These are phyloP conservation scores for Semotilus atromaculatus DNA, from an alignment of 2,797 vertebrate genomes.

Conservation along the genomic window DNA sequence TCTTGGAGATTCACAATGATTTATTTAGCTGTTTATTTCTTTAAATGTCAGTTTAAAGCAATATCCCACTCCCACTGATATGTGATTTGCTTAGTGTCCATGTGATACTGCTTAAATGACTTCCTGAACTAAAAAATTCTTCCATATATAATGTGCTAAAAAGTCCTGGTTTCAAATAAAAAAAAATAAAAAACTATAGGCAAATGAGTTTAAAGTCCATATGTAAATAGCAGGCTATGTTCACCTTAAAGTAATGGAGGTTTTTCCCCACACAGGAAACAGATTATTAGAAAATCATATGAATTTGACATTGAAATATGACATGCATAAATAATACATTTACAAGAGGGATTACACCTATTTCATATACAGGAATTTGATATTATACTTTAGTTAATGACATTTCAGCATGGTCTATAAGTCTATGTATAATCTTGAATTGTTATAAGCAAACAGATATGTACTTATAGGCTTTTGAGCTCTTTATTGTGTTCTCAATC, in stretches of 20 bases:
- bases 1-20: neutral
- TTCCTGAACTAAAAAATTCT: neutral
- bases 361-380: slow-evolving; percentile 7
- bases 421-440: neutral
- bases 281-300: slow-evolving; percentile 39
- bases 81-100: neutral
- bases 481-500: slow-evolving; percentile 1
- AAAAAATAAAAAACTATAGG: slow-evolving; percentile 18
- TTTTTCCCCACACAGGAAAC: slow-evolving; percentile 28
- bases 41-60: neutral
- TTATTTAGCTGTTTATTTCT: neutral
- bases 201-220: slow-evolving; percentile 13
- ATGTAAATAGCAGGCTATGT: slow-evolving; percentile 1
- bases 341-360: slow-evolving; percentile 32
- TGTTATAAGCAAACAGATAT: slow-evolving; percentile 12
- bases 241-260: neutral
- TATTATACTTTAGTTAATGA: slow-evolving; percentile 24
- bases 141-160: slow-evolving; percentile 17
- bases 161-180: slow-evolving; percentile 19
- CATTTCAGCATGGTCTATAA: slow-evolving; percentile 23
- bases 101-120: neutral
- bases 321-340: neutral
- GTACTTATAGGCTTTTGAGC: neutral
- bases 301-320: slow-evolving; percentile 38
- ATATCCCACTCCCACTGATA: neutral